phyloP scores from a whole-genome alignment of 1,140 invertebrate species.

The Stenopsyche tienmushanensis region DNA sequence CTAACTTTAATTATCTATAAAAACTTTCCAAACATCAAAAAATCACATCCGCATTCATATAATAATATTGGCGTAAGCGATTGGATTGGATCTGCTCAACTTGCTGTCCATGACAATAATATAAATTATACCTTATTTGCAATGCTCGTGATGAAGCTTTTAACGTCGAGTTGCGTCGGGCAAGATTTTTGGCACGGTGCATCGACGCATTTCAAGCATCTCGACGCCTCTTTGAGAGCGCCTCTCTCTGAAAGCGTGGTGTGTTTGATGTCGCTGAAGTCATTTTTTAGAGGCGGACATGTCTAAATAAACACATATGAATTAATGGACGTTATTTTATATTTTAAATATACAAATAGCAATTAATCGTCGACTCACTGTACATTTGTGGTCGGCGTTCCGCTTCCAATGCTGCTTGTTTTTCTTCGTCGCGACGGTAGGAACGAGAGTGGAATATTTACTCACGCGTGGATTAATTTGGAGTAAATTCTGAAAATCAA shows the following conservation, averaged over 20 bases:
- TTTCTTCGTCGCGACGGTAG: conserved; percentile 80
- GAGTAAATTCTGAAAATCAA: conserved; percentile 73
- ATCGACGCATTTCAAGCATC: conserved; percentile 97
- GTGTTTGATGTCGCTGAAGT: conserved; percentile 97
- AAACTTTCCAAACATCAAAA: not conserved
- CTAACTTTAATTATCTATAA: not conserved
- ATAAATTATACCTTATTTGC: conserved; percentile 76
- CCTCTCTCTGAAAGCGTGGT: conserved; percentile 94
- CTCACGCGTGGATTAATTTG: conserved; percentile 81
- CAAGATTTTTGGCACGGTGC: conserved; percentile 98
- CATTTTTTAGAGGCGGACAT: conserved; percentile 75
- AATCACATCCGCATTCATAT: not conserved
- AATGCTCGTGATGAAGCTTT: conserved; percentile 95
- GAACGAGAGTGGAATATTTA: conserved; percentile 71
- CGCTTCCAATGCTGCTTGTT: conserved; percentile 95
- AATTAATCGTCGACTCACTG: conserved; percentile 60
- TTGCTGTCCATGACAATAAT: not conserved
- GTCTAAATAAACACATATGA: conserved; percentile 51
- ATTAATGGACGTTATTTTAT: not conserved
- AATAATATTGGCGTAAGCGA: not conserved
- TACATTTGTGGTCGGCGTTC: conserved; percentile 82
- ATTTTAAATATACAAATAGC: not conserved
- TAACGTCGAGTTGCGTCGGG: conserved; percentile 96
- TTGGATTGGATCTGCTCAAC: no score
- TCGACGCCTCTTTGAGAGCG: conserved; percentile 84